phyloP scores from a whole-genome alignment of 2,113 vertebrate species.

The Psittacara wagleri region DNA sequence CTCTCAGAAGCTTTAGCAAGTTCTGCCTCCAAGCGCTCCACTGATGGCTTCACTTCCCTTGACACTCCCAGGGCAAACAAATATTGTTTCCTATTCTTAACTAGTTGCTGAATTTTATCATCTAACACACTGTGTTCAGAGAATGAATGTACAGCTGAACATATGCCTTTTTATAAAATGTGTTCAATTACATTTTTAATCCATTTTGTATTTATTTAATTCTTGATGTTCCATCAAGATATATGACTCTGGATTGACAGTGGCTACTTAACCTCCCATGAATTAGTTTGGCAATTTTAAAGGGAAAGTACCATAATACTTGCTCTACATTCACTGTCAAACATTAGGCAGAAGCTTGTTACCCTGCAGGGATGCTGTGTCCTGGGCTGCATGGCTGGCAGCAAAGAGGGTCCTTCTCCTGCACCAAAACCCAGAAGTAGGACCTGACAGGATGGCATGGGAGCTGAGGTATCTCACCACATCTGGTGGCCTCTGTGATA shows the following conservation, averaged over 20 bases:
- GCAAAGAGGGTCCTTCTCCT: background rate
- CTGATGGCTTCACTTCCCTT: rapidly evolving
- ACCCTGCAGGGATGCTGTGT: background rate
- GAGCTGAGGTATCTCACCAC: background rate
- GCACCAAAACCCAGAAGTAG: background rate
- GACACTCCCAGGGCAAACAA: background rate
- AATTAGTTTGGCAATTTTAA: background rate
- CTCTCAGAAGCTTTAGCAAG: background rate
- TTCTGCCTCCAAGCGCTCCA: background rate
- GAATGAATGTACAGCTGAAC: background rate
- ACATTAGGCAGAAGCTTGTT: background rate
- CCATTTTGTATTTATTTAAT: background rate
- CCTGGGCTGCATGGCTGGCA: background rate
- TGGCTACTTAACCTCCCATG: background rate
- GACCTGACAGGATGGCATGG: background rate
- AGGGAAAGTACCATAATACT: background rate
- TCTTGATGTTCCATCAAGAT: background rate
- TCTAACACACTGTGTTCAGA: background rate
- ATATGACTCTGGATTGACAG: background rate
- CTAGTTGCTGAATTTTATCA: background rate
- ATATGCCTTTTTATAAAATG: background rate
- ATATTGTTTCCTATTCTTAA: background rate
- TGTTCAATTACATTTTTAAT: background rate
- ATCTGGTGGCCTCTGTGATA: background rate
- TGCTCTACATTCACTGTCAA: background rate